These are phyloP conservation scores for Cantharis nigra DNA, from an alignment of 2,888 invertebrate species.

Conservation along the genomic window DNA sequence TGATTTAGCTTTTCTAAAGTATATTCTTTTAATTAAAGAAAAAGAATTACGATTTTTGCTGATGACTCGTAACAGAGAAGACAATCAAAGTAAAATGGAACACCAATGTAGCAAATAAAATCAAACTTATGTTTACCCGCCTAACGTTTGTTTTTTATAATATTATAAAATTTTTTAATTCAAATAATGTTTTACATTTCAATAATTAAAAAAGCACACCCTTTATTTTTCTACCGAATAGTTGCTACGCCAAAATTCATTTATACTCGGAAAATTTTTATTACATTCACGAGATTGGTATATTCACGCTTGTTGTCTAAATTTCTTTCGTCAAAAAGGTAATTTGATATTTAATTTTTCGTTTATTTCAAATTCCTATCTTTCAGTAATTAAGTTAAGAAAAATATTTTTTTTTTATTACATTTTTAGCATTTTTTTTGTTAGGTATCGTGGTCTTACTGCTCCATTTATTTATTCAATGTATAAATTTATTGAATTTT, in stretches of 20 bases:
- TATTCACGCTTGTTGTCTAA: background rate
- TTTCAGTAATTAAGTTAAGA: background rate
- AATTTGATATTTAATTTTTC: background rate
- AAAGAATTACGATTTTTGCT: background rate
- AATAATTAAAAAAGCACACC: background rate
- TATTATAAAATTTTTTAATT: background rate
- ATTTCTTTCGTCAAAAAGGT: background rate
- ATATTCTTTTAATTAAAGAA: background rate
- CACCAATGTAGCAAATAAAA: background rate
- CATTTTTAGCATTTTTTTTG: background rate
- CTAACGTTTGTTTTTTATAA: background rate
- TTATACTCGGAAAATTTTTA: background rate
- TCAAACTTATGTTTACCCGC: background rate
- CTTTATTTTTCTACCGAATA: background rate
- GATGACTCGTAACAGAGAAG: background rate
- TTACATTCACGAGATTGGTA: background rate
- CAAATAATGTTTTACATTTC: background rate
- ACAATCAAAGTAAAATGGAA: background rate
- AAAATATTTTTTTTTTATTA: background rate
- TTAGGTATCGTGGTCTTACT: background rate
- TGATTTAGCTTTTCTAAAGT: background rate
- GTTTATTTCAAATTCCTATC: background rate
- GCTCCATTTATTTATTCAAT: background rate
- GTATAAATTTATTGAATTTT: background rate
- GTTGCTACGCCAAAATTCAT: background rate